Evolutionary conservation across 2,113 vertebrate species (phyloP).

Genomic region (Lepidothrix coronata): DNA sequence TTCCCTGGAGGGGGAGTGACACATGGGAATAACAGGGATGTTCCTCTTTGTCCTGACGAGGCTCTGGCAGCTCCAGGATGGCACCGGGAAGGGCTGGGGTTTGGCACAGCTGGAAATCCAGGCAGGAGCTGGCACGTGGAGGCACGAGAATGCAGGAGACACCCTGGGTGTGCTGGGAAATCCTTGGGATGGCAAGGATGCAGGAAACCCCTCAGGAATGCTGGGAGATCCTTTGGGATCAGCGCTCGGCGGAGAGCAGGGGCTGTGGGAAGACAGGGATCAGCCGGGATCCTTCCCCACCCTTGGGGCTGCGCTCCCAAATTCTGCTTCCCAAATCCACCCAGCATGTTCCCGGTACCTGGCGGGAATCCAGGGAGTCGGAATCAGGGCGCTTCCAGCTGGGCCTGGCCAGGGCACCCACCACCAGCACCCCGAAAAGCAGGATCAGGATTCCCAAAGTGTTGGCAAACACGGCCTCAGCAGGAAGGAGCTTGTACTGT

Average conservation of each 20-base stretch:
- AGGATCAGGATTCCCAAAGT: constrained; percentile 81
- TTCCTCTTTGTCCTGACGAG: not conserved
- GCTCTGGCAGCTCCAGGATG: not conserved
- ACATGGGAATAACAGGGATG: accelerated
- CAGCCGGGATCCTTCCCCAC: not conserved
- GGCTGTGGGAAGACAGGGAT: constrained; percentile 23
- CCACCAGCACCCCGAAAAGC: constrained; percentile 81
- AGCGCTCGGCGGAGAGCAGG: not conserved
- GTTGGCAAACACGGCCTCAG: constrained; percentile 86
- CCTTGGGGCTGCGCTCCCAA: not conserved
- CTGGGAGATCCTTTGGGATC: not conserved
- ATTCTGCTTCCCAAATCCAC: not conserved
- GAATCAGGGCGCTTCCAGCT: constrained; percentile 84
- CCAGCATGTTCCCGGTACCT: not conserved
- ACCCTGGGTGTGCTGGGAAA: not conserved
- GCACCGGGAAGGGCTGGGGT: not conserved
- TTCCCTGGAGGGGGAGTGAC: not conserved
- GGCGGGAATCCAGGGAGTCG: constrained; percentile 7
- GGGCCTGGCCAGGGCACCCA: constrained; percentile 79
- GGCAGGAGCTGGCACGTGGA: not conserved
- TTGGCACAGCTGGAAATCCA: not conserved
- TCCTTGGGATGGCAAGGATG: not conserved
- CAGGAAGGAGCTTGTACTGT: constrained; percentile 76
- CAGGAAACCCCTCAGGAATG: not conserved
- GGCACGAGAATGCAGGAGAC: not conserved